A percentile compares a stretch with the other conserved stretches of the same genome.
These are phyloP conservation scores for Antheraea pernyi DNA, from an alignment of 1,140 invertebrate genomes.

Conservation along the genomic window DNA sequence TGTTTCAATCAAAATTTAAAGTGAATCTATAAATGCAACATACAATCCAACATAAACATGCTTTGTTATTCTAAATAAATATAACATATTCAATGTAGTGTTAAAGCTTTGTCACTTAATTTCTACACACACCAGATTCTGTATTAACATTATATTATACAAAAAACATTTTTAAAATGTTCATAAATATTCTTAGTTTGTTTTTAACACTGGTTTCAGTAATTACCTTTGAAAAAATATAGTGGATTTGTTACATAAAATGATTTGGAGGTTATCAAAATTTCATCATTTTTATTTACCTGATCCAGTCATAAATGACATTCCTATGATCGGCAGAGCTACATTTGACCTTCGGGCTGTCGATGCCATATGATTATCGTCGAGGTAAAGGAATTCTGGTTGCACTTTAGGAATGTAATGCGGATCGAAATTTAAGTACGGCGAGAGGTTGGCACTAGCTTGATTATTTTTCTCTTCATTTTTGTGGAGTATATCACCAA, in stretches of 20 bases:
- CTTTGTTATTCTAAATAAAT: not conserved
- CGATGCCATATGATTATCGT: slow-evolving; percentile 80
- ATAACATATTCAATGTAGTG: not conserved
- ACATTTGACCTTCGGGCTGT: slow-evolving; percentile 81
- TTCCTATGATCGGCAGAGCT: slow-evolving; percentile 96
- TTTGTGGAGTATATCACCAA: slow-evolving; percentile 67
- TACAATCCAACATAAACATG: too few species aligned
- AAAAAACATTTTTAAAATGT: too few species aligned
- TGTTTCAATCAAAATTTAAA: too few species aligned
- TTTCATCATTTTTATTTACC: slow-evolving; percentile 42
- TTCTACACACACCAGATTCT: not conserved
- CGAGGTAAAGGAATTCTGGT: slow-evolving; percentile 96
- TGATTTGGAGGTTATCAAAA: slow-evolving; percentile 56
- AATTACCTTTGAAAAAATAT: not conserved
- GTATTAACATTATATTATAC: too few species aligned
- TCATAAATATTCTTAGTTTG: too few species aligned
- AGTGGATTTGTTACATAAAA: slow-evolving; percentile 49
- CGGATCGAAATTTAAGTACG: slow-evolving; percentile 96
- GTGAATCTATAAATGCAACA: too few species aligned
- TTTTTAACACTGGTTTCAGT: too few species aligned
- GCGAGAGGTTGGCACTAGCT: slow-evolving; percentile 83
- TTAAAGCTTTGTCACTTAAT: not conserved
- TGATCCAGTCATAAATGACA: slow-evolving; percentile 91
- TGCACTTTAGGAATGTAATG: slow-evolving; percentile 89
- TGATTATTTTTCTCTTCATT: slow-evolving; percentile 60